Evolutionary conservation across 92 coral and sea anemone species (phyloP), one percentile per base, ranked within the genome.

Genomic region (Metridium senile): DNA sequence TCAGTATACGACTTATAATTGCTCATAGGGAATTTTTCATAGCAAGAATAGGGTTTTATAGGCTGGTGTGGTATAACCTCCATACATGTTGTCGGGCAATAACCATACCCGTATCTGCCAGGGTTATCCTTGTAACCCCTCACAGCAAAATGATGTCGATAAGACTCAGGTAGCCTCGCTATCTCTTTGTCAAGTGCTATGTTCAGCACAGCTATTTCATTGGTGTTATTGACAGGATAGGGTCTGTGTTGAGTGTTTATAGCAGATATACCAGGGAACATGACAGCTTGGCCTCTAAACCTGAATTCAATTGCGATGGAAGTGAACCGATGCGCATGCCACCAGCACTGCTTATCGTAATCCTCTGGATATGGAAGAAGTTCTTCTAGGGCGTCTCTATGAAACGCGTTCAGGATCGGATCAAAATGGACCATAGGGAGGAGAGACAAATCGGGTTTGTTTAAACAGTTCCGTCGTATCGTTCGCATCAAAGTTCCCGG

Each of bases 371-470:
- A 86, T 0, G 91, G 91, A 2, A 86, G 61, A 28, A 86, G 39
- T 28, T 86, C 72, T 0, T 45, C 11, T 13, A 86, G 27, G 28
- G 84, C 81, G 53, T 86, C 84, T 8, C 74, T 18, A 58, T 86
- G 91, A 52, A 82, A 86, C 1, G 80, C 91, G 56, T 86, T 86
- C 0, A 86, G 11, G 22, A 77, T 52, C 16, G 87, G 87, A 68
- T 86, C 91, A 72, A 71, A 86, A 68, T 58, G 63, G 21, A 76
- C 67, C 30, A 70, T 71, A 1, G 91, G 87, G 1, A 81, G 28
- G 0, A 65, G 71, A 8, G 80, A 46, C 23, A 70, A 8, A 46
- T 32, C 54, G 20, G 85, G 73, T 9, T 51, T 71, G 18, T 63
- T 72, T 2, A 52, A 68, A 56, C 91, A 86, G 21, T 75, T 72